Conservation (phyloP, 2,113 vertebrate genomes). For the Siniperca knerii region DNA sequence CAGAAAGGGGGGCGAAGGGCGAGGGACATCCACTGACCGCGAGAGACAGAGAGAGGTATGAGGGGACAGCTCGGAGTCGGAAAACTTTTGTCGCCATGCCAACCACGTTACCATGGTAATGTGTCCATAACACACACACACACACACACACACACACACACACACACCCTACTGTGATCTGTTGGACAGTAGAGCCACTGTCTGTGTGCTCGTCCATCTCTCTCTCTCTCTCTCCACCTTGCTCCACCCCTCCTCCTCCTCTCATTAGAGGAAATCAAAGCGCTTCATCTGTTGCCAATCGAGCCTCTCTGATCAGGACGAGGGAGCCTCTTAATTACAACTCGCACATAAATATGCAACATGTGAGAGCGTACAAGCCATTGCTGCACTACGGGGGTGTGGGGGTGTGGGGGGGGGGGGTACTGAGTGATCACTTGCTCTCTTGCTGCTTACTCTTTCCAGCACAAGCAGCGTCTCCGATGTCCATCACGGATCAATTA, state of each 20-base stretch:
- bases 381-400: not conserved
- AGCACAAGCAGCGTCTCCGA: too few relatives aligned
- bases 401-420: not conserved
- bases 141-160: conserved; percentile 29
- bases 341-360: conserved; percentile 22
- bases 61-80: conserved; percentile 4
- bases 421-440: not conserved
- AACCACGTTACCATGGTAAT: conserved; percentile 53
- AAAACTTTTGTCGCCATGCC: conserved; percentile 47
- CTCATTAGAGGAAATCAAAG: conserved; percentile 69
- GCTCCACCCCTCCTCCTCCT: not conserved
- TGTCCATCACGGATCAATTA: too few relatives aligned
- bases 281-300: conserved; percentile 54
- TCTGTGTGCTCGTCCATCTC: not conserved
- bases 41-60: not conserved
- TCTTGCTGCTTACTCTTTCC: too few relatives aligned
- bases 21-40: not conserved
- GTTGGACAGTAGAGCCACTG: conserved; percentile 55
- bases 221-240: not conserved
- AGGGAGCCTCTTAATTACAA: conserved; percentile 44
- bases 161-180: conserved; percentile 26
- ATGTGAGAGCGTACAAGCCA: not conserved
- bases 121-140: conserved; percentile 7
- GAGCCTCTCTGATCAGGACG: conserved; percentile 34
- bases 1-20: not conserved